Percentiles rank a stretch among this genome's conserved stretches.
These are phyloP conservation scores for Parthenolecanium corni DNA, from an alignment of 2,888 invertebrate genomes.

Conservation along the genomic window DNA sequence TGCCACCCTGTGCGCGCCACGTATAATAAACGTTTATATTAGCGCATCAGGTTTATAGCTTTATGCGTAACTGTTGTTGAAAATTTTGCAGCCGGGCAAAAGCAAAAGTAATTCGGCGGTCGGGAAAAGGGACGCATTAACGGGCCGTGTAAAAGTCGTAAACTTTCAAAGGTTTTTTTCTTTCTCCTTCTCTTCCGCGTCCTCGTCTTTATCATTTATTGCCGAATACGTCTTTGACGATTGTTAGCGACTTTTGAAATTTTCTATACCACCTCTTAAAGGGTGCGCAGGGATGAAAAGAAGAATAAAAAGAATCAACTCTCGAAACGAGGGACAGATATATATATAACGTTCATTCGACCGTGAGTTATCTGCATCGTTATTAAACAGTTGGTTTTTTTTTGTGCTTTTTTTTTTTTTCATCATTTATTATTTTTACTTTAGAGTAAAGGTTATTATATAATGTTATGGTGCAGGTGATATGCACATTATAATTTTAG, in stretches of 20 bases:
- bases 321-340: not conserved
- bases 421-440: too few relatives aligned
- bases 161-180: conserved; percentile 25
- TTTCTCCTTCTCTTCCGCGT: too few relatives aligned
- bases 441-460: too few relatives aligned
- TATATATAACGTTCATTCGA: conserved; percentile 10
- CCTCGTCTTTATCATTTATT: conserved; percentile 11
- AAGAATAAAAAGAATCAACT: not conserved
- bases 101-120: conserved; percentile 26
- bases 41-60: conserved; percentile 28
- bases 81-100: conserved; percentile 1
- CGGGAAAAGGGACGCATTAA: conserved; percentile 21
- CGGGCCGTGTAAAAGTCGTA: conserved; percentile 24
- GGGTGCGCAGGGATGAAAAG: not conserved
- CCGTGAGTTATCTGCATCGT: conserved; percentile 10
- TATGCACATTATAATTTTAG: too few relatives aligned
- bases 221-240: conserved; percentile 25
- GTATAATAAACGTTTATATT: conserved; percentile 27
- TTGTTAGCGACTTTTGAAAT: conserved; percentile 26
- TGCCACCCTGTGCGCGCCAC: conserved; percentile 10
- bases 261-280: not conserved
- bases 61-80: conserved; percentile 27
- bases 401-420: too few relatives aligned
- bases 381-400: too few relatives aligned
- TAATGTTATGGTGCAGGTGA: too few relatives aligned